Evolutionary conservation across 2,888 invertebrate genomes (phyloP).

Genomic region (Elysia crispata): DNA sequence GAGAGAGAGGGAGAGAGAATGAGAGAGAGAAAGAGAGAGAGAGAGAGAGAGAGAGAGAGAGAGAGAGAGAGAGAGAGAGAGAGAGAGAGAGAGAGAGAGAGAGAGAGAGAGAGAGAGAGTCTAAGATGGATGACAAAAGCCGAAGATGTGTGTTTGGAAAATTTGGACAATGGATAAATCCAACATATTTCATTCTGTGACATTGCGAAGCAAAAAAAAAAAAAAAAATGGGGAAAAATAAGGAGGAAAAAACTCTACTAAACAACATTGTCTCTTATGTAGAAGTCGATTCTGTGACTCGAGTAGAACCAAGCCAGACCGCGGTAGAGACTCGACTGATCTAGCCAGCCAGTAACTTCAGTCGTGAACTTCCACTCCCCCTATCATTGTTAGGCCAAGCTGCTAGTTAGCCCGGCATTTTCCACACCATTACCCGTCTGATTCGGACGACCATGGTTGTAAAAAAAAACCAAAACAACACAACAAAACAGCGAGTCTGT

Average conservation of each 20-base stretch:
- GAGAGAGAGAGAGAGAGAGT: neutral
- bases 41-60: conserved; percentile 21
- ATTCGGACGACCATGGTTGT: conserved; percentile 17
- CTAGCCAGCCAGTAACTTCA: neutral
- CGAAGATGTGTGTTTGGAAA: too few relatives aligned
- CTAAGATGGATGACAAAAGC: too few relatives aligned
- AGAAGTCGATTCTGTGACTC: neutral
- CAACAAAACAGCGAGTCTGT: too few relatives aligned
- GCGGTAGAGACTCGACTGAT: too few relatives aligned
- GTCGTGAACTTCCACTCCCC: conserved; percentile 2
- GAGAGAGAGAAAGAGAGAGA: neutral
- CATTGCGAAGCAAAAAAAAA: neutral
- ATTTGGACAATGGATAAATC: too few relatives aligned
- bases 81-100: too few relatives aligned
- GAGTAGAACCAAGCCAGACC: too few relatives aligned
- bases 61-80: conserved; percentile 15
- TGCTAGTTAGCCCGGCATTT: conserved; percentile 46
- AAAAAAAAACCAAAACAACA: neutral
- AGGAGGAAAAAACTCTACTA: conserved; percentile 15
- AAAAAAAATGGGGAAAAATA: conserved; percentile 6
- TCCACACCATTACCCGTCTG: conserved; percentile 43
- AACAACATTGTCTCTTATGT: neutral
- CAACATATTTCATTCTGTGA: neutral
- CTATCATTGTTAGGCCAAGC: neutral
- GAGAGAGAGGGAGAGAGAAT: neutral